Percentiles rank a stretch among this genome's conserved stretches.
Conservation (phyloP, 2,113 vertebrate species). For the Cygnus buccinator region DNA sequence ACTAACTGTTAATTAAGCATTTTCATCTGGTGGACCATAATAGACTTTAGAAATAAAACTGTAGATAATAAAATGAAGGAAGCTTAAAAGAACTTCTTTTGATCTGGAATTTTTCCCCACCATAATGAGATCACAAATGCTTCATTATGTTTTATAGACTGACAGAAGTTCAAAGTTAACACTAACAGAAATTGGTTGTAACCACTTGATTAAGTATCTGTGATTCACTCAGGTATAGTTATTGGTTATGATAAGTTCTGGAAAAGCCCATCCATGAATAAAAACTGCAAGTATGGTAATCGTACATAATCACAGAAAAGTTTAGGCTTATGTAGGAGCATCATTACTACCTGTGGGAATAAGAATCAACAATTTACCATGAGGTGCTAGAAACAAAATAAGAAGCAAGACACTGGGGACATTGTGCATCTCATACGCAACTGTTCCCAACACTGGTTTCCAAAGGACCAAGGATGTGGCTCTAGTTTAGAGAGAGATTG, state of each 20-base stretch:
- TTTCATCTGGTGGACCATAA: neutral
- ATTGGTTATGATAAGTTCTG: neutral
- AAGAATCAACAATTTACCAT: neutral
- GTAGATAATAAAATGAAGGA: conserved; percentile 32
- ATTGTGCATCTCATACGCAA: neutral
- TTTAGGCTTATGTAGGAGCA: neutral
- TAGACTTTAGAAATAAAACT: conserved; percentile 18
- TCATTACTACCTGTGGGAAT: neutral
- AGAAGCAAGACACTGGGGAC: neutral
- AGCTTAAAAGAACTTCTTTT: conserved; percentile 40
- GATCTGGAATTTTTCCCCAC: neutral
- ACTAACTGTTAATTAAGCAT: conserved; percentile 29
- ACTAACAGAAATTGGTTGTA: neutral
- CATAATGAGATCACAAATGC: conserved; percentile 34
- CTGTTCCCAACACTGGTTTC: neutral
- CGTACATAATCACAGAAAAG: neutral
- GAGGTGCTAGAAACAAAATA: neutral
- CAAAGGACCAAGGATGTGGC: neutral
- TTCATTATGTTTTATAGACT: conserved; percentile 41
- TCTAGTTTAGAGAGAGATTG: neutral
- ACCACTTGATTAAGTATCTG: neutral
- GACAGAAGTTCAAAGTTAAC: conserved; percentile 46
- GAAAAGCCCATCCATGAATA: neutral
- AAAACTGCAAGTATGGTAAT: neutral
- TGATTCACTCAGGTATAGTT: neutral